These are phyloP conservation scores for Phyllopteryx taeniolatus DNA, from an alignment of 2,113 vertebrate genomes.

Conservation along the genomic window DNA sequence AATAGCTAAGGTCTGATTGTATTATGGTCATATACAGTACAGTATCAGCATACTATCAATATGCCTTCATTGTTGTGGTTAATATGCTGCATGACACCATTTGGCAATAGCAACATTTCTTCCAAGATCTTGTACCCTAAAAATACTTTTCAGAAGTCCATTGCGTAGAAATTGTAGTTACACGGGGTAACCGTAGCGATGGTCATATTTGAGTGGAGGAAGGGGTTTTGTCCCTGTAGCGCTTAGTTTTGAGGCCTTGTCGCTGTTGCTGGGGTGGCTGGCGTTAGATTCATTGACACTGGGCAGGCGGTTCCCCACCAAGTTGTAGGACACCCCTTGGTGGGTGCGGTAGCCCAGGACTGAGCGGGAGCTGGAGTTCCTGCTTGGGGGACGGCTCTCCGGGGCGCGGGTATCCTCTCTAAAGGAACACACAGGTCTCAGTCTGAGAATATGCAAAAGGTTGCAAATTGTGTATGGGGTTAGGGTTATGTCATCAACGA, in stretches of 20 bases:
- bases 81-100: neutral
- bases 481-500: no score
- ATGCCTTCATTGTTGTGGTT: neutral
- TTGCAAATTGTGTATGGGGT: no score
- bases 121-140: neutral
- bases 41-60: neutral
- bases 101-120: neutral
- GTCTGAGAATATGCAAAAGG: neutral
- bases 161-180: constrained; percentile 23
- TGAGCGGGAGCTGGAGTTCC: constrained; percentile 65
- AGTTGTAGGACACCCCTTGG: constrained; percentile 55
- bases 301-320: constrained; percentile 22
- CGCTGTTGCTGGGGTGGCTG: constrained; percentile 10
- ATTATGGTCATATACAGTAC: constrained; percentile 6
- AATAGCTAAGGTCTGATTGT: constrained; percentile 4
- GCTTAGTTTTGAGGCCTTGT: constrained; percentile 1
- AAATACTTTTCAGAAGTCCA: constrained; percentile 5
- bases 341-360: constrained; percentile 68
- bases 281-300: constrained; percentile 26
- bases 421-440: neutral
- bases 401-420: constrained; percentile 73
- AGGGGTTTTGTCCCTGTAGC: neutral
- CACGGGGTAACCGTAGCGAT: constrained; percentile 68
- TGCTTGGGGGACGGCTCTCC: constrained; percentile 63
- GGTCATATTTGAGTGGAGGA: constrained; percentile 56